A percentile compares a stretch with the other conserved stretches of the same genome.
These are phyloP conservation scores for Conistra vaccinii DNA, from an alignment of 2,888 invertebrate species.

Conservation along the genomic window DNA sequence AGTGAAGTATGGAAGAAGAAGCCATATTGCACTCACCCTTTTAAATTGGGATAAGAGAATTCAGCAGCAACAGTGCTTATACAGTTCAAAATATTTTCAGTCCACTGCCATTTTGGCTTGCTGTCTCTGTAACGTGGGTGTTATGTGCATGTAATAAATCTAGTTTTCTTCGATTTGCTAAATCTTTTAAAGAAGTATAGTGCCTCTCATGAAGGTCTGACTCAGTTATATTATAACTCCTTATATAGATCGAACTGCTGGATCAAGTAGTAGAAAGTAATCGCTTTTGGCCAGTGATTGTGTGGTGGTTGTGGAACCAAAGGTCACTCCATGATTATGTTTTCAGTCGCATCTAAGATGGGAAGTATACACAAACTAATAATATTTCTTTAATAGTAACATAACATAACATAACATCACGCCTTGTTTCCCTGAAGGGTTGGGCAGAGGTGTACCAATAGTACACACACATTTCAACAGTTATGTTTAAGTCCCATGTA, in stretches of 20 bases:
- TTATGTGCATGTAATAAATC: background rate
- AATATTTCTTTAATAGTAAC: background rate
- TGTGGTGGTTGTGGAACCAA: background rate
- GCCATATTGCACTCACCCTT: no score
- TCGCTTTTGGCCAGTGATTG: background rate
- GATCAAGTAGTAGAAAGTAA: background rate
- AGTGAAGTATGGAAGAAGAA: no score
- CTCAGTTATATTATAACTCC: background rate
- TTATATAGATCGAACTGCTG: background rate
- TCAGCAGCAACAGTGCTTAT: no score
- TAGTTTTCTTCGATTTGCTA: background rate
- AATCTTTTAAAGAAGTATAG: background rate
- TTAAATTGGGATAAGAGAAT: no score
- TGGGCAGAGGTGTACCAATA: no score
- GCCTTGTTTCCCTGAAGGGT: no score
- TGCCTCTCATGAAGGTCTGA: background rate
- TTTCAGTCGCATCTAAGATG: background rate
- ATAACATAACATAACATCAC: no score
- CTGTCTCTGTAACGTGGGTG: background rate
- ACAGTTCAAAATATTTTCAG: no score
- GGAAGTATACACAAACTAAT: no score
- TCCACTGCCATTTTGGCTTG: background rate
- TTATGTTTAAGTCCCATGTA: no score
- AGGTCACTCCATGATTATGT: background rate
- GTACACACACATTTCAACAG: no score